Evolutionary conservation across 2,888 invertebrate genomes (phyloP).

Genomic region (Agrochola lychnidis): DNA sequence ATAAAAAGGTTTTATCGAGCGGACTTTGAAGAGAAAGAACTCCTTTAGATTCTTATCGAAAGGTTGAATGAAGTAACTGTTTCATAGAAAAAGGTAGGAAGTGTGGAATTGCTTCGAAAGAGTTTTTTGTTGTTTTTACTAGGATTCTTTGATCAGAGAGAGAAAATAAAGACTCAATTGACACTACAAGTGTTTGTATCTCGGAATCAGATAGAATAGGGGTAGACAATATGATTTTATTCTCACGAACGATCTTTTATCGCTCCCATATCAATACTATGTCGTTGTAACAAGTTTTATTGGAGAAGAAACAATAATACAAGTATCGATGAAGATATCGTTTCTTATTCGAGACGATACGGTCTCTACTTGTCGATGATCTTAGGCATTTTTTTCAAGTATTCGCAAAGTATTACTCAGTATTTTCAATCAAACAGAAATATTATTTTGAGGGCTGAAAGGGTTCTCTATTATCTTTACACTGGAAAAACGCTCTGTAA

Average conservation of each 20-base stretch:
- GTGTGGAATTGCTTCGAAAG: slow-evolving; percentile 11
- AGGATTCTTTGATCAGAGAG: slow-evolving; percentile 9
- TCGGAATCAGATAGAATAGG: slow-evolving; percentile 20
- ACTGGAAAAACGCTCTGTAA: neutral
- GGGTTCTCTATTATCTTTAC: neutral
- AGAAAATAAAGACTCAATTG: slow-evolving; percentile 36
- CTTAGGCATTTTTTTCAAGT: slow-evolving; percentile 2
- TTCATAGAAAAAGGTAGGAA: slow-evolving; percentile 24
- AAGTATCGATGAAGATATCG: slow-evolving; percentile 43
- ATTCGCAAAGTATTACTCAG: too few species aligned
- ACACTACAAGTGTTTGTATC: slow-evolving; percentile 22
- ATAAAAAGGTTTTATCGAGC: slow-evolving; percentile 38
- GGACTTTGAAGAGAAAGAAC: slow-evolving; percentile 22
- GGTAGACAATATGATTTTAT: slow-evolving; percentile 29
- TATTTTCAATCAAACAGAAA: too few species aligned
- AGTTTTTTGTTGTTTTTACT: neutral
- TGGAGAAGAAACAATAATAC: slow-evolving; percentile 38
- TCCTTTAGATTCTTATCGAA: slow-evolving; percentile 52
- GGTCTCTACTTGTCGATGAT: slow-evolving; percentile 12
- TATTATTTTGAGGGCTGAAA: too few species aligned
- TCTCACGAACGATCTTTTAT: slow-evolving; percentile 41
- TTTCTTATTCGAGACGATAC: neutral
- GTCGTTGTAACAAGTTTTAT: slow-evolving; percentile 43
- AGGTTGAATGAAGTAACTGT: slow-evolving; percentile 21
- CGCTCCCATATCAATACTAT: slow-evolving; percentile 44